Conservation (phyloP, 2,888 invertebrate genomes). For the Agrochola lychnidis region DNA sequence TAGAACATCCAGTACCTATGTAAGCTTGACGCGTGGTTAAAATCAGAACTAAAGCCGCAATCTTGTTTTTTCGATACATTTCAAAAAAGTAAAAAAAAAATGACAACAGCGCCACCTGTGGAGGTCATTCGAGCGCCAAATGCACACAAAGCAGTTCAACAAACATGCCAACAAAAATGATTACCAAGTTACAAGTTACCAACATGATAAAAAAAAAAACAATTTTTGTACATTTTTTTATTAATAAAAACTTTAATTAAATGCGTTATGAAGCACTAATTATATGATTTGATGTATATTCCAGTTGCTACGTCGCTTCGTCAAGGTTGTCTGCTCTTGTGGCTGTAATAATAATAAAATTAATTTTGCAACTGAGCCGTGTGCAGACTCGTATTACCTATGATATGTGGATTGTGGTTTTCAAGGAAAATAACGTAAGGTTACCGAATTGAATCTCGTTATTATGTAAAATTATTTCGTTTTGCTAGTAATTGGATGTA, state of each 20-base stretch:
- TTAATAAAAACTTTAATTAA: slow-evolving; percentile 36
- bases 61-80: background rate
- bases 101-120: background rate
- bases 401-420: slow-evolving; percentile 19
- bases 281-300: slow-evolving; percentile 48
- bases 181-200: background rate
- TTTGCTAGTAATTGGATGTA: slow-evolving; percentile 6
- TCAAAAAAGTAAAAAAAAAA: background rate
- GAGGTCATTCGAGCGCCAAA: background rate
- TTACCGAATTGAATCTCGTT: slow-evolving; percentile 24
- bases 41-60: background rate
- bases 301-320: slow-evolving; percentile 67
- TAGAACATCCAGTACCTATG: no score
- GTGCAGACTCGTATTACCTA: slow-evolving; percentile 32
- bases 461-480: slow-evolving; percentile 21
- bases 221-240: background rate
- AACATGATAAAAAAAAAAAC: slow-evolving; percentile 9
- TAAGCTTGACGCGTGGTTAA: background rate
- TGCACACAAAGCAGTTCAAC: background rate
- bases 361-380: slow-evolving; percentile 58
- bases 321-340: slow-evolving; percentile 70
- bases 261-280: slow-evolving; percentile 30
- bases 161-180: background rate
- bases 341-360: slow-evolving; percentile 62
- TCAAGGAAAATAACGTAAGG: slow-evolving; percentile 60